Evolutionary conservation across 92 coral and sea anemone genomes (phyloP).

Genomic region (Nematostella vectensis): DNA sequence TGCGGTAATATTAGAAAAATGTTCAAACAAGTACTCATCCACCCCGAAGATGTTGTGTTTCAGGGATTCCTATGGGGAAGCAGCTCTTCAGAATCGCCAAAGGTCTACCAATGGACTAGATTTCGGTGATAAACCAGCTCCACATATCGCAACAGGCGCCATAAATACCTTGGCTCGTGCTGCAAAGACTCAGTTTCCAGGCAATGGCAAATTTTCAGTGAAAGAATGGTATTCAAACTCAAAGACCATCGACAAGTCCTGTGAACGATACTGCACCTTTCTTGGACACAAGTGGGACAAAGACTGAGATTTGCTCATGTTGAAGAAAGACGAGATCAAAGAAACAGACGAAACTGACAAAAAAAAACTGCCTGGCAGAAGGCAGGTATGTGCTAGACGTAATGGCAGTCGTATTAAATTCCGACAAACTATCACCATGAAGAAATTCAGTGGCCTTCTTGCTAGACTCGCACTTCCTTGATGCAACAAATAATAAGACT

Average conservation of each 20-base stretch:
- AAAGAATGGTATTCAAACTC: no score
- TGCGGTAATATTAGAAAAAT: constrained; percentile 31
- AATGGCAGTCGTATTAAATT: constrained; percentile 32
- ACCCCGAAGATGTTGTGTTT: constrained; percentile 50
- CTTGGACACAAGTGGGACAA: no score
- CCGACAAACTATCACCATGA: constrained; percentile 25
- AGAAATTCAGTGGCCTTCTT: constrained; percentile 31
- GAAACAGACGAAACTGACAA: no score
- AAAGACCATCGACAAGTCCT: no score
- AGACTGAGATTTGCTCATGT: no score
- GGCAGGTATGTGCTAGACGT: constrained; percentile 40
- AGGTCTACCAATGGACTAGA: no score
- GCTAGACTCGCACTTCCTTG: constrained; percentile 24
- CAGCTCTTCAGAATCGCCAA: constrained; percentile 12
- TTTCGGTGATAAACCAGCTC: constrained; percentile 56
- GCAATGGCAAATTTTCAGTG: no score
- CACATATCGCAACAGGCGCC: constrained; percentile 45
- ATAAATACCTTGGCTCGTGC: constrained; percentile 28
- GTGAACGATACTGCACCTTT: no score
- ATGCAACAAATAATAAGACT: constrained; percentile 40
- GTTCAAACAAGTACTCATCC: constrained; percentile 47
- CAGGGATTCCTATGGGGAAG: constrained; percentile 36
- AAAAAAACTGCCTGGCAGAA: no score
- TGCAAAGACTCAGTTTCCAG: no score
- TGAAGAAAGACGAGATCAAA: no score